These are phyloP conservation scores for Coenobita brevimanus DNA, from an alignment of 1,140 invertebrate species.

Conservation along the genomic window DNA sequence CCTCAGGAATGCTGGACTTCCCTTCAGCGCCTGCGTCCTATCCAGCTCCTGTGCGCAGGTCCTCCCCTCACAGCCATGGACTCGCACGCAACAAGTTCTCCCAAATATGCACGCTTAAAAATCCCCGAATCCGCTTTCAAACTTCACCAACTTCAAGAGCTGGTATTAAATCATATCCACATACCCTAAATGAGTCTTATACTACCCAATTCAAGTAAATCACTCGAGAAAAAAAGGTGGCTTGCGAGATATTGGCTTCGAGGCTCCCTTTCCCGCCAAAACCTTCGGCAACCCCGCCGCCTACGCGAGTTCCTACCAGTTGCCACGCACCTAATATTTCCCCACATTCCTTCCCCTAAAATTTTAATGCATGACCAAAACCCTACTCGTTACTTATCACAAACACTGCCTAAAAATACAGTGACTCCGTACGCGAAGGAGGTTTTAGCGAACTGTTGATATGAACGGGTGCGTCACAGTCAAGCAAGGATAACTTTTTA, in stretches of 20 bases:
- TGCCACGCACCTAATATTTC: constrained; percentile 33
- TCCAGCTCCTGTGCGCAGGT: not conserved
- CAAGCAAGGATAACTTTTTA: too few relatives aligned
- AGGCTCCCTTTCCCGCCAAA: constrained; percentile 56
- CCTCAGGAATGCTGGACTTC: constrained; percentile 56
- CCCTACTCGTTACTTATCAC: not conserved
- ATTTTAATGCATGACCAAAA: not conserved
- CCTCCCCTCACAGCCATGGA: not conserved
- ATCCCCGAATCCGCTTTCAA: too few relatives aligned
- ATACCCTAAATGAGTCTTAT: not conserved
- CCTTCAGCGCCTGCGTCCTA: constrained; percentile 44
- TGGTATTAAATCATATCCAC: too few relatives aligned
- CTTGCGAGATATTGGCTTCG: not conserved
- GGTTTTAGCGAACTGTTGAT: too few relatives aligned
- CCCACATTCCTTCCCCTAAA: constrained; percentile 39
- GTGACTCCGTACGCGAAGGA: too few relatives aligned
- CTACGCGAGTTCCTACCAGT: constrained; percentile 38
- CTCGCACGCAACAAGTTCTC: constrained; percentile 57
- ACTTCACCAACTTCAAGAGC: too few relatives aligned
- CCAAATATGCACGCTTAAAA: not conserved
- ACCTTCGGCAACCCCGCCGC: constrained; percentile 57
- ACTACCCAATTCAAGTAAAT: not conserved
- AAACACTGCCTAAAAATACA: too few relatives aligned
- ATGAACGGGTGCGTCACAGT: too few relatives aligned
- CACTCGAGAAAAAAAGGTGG: not conserved